Conservation (phyloP, 2,797 vertebrate species). For the Schizopygopsis malacanthus region DNA sequence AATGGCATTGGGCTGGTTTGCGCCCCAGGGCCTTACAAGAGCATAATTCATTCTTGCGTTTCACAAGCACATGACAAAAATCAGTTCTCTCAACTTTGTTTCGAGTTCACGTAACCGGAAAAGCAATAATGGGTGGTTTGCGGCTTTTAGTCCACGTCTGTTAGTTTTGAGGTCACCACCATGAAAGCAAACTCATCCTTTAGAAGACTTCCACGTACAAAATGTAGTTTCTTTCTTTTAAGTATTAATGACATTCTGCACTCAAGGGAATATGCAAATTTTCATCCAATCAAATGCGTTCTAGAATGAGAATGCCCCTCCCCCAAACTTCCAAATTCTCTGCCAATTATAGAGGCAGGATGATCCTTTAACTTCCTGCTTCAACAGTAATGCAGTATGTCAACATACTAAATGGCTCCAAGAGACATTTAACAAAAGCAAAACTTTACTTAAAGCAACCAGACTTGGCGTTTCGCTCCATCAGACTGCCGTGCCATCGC, state of each 20-base stretch:
- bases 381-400: not conserved
- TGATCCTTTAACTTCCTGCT: not conserved
- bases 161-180: not conserved
- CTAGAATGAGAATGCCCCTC: not conserved
- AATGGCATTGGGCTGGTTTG: not conserved
- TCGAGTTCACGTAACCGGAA: slow-evolving; percentile 1
- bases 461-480: slow-evolving; percentile 57
- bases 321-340: not conserved
- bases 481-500: slow-evolving; percentile 59
- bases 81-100: slow-evolving; percentile 4
- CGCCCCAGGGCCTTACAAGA: not conserved
- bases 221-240: not conserved
- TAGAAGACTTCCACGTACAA: not conserved
- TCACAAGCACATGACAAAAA: not conserved
- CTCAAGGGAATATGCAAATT: not conserved
- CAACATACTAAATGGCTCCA: not conserved
- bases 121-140: not conserved
- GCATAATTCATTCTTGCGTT: slow-evolving; percentile 13
- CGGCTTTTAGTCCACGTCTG: not conserved
- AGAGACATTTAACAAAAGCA: not conserved
- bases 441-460: slow-evolving; percentile 49
- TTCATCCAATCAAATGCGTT: not conserved
- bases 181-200: not conserved
- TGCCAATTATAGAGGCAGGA: not conserved
- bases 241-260: not conserved